Evolutionary conservation across 1,140 invertebrate species (phyloP).

Genomic region (Luehdorfia chinensis): DNA sequence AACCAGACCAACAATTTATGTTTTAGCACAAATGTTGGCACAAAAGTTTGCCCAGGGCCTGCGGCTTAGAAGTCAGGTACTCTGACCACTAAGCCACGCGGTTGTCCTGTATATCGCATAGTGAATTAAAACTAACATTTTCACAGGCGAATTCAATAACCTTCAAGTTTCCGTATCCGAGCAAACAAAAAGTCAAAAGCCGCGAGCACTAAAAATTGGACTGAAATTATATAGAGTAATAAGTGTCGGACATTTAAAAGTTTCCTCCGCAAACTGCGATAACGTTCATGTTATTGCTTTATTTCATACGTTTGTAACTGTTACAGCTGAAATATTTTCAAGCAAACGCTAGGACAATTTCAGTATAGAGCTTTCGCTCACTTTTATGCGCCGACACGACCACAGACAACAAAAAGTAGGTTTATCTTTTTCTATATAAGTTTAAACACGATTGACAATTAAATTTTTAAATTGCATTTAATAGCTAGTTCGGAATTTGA

Average conservation of each 20-base stretch:
- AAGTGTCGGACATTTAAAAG: constrained; percentile 15
- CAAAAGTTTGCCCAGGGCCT: no score
- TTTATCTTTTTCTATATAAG: no score
- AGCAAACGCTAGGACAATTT: constrained; percentile 12
- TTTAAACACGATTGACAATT: no score
- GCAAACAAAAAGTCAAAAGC: constrained; percentile 1
- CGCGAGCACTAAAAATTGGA: constrained; percentile 4
- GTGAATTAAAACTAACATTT: no score
- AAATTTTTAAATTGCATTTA: no score
- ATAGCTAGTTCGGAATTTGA: no score
- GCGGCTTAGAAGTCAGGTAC: no score
- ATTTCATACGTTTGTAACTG: constrained; percentile 11
- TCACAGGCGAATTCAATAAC: constrained; percentile 9
- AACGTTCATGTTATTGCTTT: constrained; percentile 6
- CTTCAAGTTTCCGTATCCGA: background rate
- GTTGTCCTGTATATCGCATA: no score
- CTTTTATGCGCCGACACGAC: background rate
- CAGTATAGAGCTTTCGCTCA: constrained; percentile 6
- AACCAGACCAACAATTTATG: no score
- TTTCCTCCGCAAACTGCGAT: constrained; percentile 11
- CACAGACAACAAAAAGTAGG: no score
- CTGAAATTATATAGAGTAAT: constrained; percentile 13
- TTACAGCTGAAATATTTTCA: constrained; percentile 7
- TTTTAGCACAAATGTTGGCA: no score
- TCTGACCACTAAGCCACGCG: no score